Evolutionary conservation across 2,797 vertebrate species (phyloP).

Genomic region (Chaenodraco wilsoni): DNA sequence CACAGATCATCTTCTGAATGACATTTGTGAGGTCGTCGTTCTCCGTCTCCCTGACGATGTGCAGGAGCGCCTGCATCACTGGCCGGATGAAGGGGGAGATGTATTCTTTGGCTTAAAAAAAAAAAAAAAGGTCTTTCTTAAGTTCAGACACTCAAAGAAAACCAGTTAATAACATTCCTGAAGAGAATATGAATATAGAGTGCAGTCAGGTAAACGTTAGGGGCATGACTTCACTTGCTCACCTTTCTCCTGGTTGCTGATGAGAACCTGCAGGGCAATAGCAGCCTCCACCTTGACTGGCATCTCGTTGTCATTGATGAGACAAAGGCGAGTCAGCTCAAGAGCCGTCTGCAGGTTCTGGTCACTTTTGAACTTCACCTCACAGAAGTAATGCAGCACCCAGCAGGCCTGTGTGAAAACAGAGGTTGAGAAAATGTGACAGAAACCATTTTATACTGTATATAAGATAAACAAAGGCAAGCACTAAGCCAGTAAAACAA

Average conservation of each 20-base stretch:
- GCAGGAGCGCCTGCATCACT: constrained; percentile 99
- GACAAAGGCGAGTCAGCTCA: constrained; percentile 93
- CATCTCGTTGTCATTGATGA: constrained; percentile 99
- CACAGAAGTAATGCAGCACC: constrained; percentile 99
- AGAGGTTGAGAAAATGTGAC: background rate
- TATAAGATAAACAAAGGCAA: background rate
- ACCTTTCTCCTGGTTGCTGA: constrained; percentile 99
- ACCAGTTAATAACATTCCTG: background rate
- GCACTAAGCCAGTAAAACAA: background rate
- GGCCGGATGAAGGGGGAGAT: constrained; percentile 96
- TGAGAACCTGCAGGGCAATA: constrained; percentile 97
- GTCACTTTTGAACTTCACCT: constrained; percentile 99
- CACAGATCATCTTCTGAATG: constrained; percentile 99
- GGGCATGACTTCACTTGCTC: background rate
- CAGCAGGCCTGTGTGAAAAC: constrained; percentile 90
- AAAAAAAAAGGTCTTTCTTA: background rate
- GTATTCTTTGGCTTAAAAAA: constrained; percentile 93
- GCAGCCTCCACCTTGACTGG: constrained; percentile 99
- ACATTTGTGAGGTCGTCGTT: constrained; percentile 99
- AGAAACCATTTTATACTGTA: too few species aligned
- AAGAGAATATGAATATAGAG: background rate
- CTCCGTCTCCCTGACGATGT: constrained; percentile 98
- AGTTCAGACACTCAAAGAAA: constrained; percentile 6
- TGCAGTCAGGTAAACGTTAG: background rate
- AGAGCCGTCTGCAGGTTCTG: constrained; percentile 97